These are phyloP conservation scores for Drosophila buzzatii DNA, from an alignment of 2,888 invertebrate genomes.

Conservation along the genomic window DNA sequence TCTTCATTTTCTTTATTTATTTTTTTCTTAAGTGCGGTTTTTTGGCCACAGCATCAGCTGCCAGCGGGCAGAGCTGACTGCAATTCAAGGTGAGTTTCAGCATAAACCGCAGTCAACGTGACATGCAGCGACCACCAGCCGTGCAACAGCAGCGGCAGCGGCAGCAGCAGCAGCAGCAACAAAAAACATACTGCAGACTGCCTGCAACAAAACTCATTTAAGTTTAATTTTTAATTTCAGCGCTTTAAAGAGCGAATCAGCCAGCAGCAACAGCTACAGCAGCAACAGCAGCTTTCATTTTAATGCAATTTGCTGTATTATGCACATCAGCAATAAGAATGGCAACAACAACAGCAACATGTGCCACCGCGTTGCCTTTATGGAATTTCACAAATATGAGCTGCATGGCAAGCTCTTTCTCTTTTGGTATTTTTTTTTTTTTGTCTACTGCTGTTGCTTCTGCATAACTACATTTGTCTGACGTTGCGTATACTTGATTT, in stretches of 20 bases:
- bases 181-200: slow-evolving; percentile 4
- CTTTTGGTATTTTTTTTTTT: neutral
- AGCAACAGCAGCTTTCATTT: slow-evolving; percentile 42
- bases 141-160: slow-evolving; percentile 40
- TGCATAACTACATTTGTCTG: slow-evolving; percentile 38
- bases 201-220: slow-evolving; percentile 59
- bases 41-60: slow-evolving; percentile 58
- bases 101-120: slow-evolving; percentile 72
- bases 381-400: slow-evolving; percentile 61
- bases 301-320: slow-evolving; percentile 54
- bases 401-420: slow-evolving; percentile 8
- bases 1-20: slow-evolving; percentile 6
- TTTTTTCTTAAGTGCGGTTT: slow-evolving; percentile 25
- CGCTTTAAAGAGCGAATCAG: slow-evolving; percentile 54
- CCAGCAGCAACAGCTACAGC: neutral
- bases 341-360: slow-evolving; percentile 25
- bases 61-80: slow-evolving; percentile 27
- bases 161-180: slow-evolving; percentile 35
- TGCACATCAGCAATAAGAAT: slow-evolving; percentile 33
- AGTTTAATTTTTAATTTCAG: slow-evolving; percentile 77
- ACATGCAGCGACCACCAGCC: slow-evolving; percentile 74
- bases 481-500: slow-evolving; percentile 73
- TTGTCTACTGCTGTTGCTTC: neutral
- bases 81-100: slow-evolving; percentile 77
- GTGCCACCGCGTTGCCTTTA: slow-evolving; percentile 48